phyloP scores from a whole-genome alignment of 2,797 vertebrate species.

The Odontamblyopus rebecca region DNA sequence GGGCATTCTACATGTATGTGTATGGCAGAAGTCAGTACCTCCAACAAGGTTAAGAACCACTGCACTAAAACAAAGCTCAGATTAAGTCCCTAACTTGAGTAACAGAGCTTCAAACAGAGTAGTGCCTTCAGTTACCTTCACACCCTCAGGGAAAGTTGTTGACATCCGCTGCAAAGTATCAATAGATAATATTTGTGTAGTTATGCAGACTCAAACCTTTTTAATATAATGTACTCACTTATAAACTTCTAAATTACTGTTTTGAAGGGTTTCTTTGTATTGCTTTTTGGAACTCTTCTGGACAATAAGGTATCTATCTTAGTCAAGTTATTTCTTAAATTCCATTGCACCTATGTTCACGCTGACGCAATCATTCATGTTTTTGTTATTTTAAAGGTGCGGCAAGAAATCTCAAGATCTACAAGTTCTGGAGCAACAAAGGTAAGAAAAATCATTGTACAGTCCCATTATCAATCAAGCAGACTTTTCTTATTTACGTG shows the following conservation, averaged over 20 bases:
- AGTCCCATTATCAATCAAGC: not conserved
- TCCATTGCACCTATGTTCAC: not conserved
- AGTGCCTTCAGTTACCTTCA: too few relatives aligned
- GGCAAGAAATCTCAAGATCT: conserved; percentile 39
- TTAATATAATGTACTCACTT: not conserved
- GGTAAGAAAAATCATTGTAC: conserved; percentile 41
- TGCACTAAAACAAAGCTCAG: too few relatives aligned
- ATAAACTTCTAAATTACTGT: not conserved
- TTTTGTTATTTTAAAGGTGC: conserved; percentile 55
- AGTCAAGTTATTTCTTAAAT: not conserved
- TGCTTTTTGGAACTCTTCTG: conserved; percentile 68
- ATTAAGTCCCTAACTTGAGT: too few relatives aligned
- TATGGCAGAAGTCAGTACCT: too few relatives aligned
- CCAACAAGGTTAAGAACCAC: too few relatives aligned
- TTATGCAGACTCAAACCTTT: not conserved
- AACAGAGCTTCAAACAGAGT: too few relatives aligned
- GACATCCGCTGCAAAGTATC: too few relatives aligned
- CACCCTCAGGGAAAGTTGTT: too few relatives aligned
- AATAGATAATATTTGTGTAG: not conserved
- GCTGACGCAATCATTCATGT: not conserved
- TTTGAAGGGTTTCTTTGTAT: conserved; percentile 70
- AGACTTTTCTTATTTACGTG: not conserved
- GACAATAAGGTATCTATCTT: conserved; percentile 59
- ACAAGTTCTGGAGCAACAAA: conserved; percentile 26
- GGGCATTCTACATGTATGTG: too few relatives aligned